These are phyloP conservation scores for Orius insidiosus DNA, from an alignment of 1,140 invertebrate species.

Conservation along the genomic window DNA sequence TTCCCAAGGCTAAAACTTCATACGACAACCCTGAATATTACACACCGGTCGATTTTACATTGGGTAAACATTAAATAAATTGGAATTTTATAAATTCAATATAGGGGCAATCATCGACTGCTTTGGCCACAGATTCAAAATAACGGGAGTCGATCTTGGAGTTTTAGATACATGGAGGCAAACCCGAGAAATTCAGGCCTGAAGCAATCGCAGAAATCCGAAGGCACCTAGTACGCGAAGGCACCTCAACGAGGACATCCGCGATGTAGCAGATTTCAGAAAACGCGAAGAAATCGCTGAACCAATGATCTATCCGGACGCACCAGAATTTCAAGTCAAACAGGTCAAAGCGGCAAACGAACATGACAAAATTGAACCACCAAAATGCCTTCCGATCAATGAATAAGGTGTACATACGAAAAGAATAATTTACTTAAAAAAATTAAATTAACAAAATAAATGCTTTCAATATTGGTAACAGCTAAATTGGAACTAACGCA, in stretches of 20 bases:
- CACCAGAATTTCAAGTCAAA: too few species aligned
- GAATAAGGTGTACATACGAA: too few species aligned
- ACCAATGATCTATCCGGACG: not conserved
- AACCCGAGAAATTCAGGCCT: constrained; percentile 45
- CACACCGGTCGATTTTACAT: constrained; percentile 45
- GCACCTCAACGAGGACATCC: constrained; percentile 21
- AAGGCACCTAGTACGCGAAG: constrained; percentile 38
- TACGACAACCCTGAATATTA: constrained; percentile 42
- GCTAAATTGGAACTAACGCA: too few species aligned
- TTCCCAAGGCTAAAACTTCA: constrained; percentile 46
- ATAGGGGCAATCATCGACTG: constrained; percentile 40
- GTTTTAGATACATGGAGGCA: constrained; percentile 48
- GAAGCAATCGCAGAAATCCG: constrained; percentile 40
- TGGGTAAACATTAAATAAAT: constrained; percentile 23
- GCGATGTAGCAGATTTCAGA: constrained; percentile 6
- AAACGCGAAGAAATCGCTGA: constrained; percentile 9
- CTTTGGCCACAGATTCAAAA: constrained; percentile 45
- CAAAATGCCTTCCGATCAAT: too few species aligned
- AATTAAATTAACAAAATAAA: too few species aligned
- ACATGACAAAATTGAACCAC: too few species aligned
- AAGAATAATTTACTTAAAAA: too few species aligned
- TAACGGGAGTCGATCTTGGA: constrained; percentile 45
- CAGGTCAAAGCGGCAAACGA: too few species aligned
- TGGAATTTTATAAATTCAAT: not conserved
- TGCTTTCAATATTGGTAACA: too few species aligned